A percentile compares a stretch with the other conserved stretches of the same genome.
phyloP scores from a whole-genome alignment of 2,888 invertebrate genomes.

The Agriopis marginaria region DNA sequence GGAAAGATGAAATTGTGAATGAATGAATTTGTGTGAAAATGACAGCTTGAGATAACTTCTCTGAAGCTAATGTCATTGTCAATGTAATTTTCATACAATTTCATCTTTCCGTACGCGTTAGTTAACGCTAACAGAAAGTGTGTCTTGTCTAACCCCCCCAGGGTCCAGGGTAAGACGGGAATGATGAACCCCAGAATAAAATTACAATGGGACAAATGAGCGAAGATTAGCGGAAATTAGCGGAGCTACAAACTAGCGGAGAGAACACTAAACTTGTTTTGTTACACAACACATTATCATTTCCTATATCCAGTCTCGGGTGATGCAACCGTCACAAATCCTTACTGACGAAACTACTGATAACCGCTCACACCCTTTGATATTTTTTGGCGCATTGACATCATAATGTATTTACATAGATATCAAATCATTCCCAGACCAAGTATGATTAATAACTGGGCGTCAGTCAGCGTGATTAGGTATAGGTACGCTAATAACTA shows the following conservation, averaged over 20 bases:
- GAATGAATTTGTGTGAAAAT: too few species aligned
- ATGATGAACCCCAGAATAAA: neutral
- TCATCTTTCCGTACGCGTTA: too few species aligned
- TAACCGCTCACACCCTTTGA: constrained; percentile 20
- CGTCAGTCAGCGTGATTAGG: constrained; percentile 4
- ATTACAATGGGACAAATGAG: neutral
- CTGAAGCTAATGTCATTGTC: too few species aligned
- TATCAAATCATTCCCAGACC: constrained; percentile 19
- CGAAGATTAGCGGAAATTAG: too few species aligned
- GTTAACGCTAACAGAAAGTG: too few species aligned
- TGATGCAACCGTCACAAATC: constrained; percentile 22
- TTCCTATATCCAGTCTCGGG: neutral
- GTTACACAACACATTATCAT: neutral
- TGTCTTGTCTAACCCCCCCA: too few species aligned
- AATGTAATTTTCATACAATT: too few species aligned
- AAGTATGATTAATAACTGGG: constrained; percentile 2
- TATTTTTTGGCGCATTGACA: constrained; percentile 18
- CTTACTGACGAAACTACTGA: constrained; percentile 22
- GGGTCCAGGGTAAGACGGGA: neutral
- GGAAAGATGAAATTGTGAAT: too few species aligned
- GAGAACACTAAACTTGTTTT: neutral
- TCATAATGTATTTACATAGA: constrained; percentile 4
- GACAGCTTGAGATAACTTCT: too few species aligned
- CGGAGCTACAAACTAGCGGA: neutral
- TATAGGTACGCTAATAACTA: neutral